These are phyloP conservation scores for Torymus tubicola DNA, from an alignment of 2,888 invertebrate species.

Conservation along the genomic window DNA sequence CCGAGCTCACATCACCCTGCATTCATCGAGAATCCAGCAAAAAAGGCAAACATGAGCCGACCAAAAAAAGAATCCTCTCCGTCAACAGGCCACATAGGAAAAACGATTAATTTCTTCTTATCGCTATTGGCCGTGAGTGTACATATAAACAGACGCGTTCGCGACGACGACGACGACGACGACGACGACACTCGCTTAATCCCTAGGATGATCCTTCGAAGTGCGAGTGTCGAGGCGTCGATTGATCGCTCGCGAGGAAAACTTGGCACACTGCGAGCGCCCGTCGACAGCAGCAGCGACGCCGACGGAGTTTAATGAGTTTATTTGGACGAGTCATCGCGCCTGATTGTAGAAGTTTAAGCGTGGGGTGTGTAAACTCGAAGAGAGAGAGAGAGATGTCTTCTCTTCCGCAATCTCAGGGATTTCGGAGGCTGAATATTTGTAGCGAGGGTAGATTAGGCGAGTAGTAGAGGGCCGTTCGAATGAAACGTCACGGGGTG, in stretches of 20 bases:
- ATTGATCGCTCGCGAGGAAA: constrained; percentile 23
- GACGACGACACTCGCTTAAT: constrained; percentile 11
- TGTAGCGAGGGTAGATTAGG: constrained; percentile 22
- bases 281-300: too few species aligned
- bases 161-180: too few species aligned
- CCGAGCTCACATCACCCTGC: too few species aligned
- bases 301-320: constrained; percentile 39
- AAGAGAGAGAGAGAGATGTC: too few species aligned
- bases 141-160: constrained; percentile 21
- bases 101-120: constrained; percentile 52
- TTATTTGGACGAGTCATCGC: constrained; percentile 51
- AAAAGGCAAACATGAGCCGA: not conserved
- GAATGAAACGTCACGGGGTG: constrained; percentile 31
- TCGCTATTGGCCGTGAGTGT: constrained; percentile 26
- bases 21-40: not conserved
- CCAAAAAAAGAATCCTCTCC: constrained; percentile 8
- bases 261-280: not conserved
- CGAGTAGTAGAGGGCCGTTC: not conserved
- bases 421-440: constrained; percentile 57
- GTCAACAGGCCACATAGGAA: constrained; percentile 9
- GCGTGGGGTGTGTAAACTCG: constrained; percentile 25
- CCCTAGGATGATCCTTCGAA: not conserved
- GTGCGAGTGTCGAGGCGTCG: not conserved
- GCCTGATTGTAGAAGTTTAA: constrained; percentile 44
- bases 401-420: constrained; percentile 56